phyloP scores from a whole-genome alignment of 2,113 vertebrate species.

The Cinclus cinclus region DNA sequence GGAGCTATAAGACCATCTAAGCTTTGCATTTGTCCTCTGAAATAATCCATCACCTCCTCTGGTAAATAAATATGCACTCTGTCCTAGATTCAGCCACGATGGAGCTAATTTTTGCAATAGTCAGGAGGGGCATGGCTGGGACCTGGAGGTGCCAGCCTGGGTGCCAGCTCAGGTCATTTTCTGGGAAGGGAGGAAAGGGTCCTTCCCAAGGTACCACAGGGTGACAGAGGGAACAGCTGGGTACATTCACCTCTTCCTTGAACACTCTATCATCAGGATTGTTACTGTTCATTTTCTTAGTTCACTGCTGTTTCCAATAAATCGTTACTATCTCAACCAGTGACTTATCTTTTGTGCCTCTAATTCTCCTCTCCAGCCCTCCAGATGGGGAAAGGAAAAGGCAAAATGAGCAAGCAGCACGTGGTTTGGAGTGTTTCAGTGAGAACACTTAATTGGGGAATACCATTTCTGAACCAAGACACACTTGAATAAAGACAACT shows the following conservation, averaged over 20 bases:
- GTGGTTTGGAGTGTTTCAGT: neutral
- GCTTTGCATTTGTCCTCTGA: neutral
- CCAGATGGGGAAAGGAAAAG: neutral
- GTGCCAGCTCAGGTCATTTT: neutral
- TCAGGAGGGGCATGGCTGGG: neutral
- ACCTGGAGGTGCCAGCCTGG: neutral
- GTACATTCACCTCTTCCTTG: neutral
- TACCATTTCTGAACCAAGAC: neutral
- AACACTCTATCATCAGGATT: neutral
- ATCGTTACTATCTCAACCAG: accelerated
- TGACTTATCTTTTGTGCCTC: neutral
- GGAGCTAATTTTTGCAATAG: neutral
- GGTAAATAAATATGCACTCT: neutral
- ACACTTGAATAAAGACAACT: neutral
- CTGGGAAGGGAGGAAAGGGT: neutral
- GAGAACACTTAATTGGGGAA: neutral
- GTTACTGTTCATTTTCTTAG: neutral
- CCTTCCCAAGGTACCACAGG: too few relatives aligned
- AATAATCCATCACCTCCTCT: neutral
- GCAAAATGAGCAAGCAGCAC: accelerated
- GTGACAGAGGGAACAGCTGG: neutral
- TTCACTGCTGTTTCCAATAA: neutral
- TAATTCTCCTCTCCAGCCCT: neutral
- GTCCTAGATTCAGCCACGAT: neutral
- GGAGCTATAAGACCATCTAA: neutral